Conservation (phyloP, 2,113 vertebrate genomes). For the Eulemur rufifrons region DNA sequence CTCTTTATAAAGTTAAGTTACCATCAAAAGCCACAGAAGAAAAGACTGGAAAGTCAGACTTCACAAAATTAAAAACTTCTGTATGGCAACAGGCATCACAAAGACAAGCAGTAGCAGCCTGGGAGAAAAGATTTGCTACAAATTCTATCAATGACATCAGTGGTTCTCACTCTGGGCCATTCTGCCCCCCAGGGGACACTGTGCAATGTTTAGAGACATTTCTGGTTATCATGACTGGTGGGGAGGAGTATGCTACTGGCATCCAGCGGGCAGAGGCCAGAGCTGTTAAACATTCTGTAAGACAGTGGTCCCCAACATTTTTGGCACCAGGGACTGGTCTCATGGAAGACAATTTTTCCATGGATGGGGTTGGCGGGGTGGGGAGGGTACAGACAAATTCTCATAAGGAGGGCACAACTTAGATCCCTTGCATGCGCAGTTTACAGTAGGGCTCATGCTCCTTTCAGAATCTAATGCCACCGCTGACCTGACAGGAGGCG, state of each 20-base stretch:
- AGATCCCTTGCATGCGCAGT: no score
- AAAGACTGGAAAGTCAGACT: neutral
- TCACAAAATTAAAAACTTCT: neutral
- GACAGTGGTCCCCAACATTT: no score
- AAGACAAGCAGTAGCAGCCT: neutral
- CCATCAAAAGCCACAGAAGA: neutral
- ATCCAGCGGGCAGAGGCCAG: neutral
- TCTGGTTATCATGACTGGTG: neutral
- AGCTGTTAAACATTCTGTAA: neutral
- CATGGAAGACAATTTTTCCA: no score
- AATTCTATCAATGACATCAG: neutral
- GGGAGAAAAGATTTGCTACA: neutral
- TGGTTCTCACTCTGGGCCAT: neutral
- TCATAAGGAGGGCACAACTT: no score
- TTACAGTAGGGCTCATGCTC: no score
- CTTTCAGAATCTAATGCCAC: no score
- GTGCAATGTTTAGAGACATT: neutral
- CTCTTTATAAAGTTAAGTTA: constrained; percentile 11
- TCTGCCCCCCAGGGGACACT: neutral
- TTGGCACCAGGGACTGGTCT: no score
- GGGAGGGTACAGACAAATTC: no score
- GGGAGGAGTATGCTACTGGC: neutral
- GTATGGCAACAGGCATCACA: neutral
- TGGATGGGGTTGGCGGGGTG: no score
- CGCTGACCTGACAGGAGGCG: no score